Conservation (phyloP, 1,140 invertebrate species). For the Bombus sibiricus region DNA sequence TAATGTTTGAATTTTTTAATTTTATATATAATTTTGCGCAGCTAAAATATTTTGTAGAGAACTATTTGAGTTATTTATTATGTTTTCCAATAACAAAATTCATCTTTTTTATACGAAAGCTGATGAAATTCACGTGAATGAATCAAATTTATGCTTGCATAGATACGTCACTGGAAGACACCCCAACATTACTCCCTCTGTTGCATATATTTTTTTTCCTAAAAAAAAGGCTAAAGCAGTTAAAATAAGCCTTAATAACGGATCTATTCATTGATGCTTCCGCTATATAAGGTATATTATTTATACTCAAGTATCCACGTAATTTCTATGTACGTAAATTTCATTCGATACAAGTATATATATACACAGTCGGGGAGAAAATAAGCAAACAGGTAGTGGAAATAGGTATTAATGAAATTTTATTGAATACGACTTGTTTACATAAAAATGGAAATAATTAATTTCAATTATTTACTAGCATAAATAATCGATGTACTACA, state of each 20-base stretch:
- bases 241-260: constrained; percentile 16
- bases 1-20: background rate
- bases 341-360: background rate
- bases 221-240: no score
- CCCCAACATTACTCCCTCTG: constrained; percentile 32
- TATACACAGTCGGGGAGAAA: no score
- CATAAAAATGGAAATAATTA: no score
- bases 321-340: background rate
- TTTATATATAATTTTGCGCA: background rate
- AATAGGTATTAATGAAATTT: no score
- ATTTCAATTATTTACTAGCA: no score
- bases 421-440: no score
- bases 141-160: background rate
- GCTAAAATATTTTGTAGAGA: background rate
- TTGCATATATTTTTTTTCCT: constrained; percentile 34
- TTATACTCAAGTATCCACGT: background rate
- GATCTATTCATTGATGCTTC: background rate
- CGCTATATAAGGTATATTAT: background rate
- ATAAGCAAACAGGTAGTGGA: no score
- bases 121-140: background rate
- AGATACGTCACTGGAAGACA: constrained; percentile 39
- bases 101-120: background rate
- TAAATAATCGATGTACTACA: no score
- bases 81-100: background rate
- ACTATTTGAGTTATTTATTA: background rate